These are phyloP conservation scores for Paguma larvata DNA, from an alignment of 2,797 vertebrate genomes.

Conservation along the genomic window DNA sequence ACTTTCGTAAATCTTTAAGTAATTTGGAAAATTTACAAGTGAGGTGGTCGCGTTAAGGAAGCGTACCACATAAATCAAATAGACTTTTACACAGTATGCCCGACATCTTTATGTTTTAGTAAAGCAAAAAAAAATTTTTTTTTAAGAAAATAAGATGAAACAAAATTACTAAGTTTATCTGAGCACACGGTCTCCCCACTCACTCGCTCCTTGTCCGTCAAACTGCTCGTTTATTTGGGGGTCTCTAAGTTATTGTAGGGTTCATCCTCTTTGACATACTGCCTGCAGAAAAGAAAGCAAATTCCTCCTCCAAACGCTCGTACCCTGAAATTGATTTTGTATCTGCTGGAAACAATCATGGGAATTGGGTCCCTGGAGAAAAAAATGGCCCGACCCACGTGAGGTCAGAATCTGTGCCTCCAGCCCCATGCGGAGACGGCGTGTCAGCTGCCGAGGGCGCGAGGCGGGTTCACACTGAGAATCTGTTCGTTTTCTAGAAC, in stretches of 20 bases:
- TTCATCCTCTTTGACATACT: background rate
- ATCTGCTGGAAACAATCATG: background rate
- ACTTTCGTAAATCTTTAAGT: background rate
- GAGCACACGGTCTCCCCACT: accelerated
- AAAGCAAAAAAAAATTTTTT: background rate
- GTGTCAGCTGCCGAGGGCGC: background rate
- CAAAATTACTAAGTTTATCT: background rate
- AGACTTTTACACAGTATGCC: background rate
- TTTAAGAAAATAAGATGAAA: background rate
- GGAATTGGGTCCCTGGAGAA: background rate
- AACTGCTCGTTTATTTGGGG: background rate
- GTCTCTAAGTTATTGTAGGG: background rate
- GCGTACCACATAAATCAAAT: accelerated
- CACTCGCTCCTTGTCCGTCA: background rate
- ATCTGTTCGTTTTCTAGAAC: conserved; percentile 36
- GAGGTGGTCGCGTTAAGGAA: accelerated
- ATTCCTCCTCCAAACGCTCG: background rate
- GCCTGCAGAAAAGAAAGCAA: background rate
- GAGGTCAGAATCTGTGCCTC: background rate
- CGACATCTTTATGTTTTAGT: background rate
- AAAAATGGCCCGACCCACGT: background rate
- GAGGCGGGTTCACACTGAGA: background rate
- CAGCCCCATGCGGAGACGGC: background rate
- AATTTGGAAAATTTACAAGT: background rate
- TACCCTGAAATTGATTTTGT: background rate